Conservation (phyloP, 2,888 invertebrate genomes). For the Microctonus aethiopoides region DNA sequence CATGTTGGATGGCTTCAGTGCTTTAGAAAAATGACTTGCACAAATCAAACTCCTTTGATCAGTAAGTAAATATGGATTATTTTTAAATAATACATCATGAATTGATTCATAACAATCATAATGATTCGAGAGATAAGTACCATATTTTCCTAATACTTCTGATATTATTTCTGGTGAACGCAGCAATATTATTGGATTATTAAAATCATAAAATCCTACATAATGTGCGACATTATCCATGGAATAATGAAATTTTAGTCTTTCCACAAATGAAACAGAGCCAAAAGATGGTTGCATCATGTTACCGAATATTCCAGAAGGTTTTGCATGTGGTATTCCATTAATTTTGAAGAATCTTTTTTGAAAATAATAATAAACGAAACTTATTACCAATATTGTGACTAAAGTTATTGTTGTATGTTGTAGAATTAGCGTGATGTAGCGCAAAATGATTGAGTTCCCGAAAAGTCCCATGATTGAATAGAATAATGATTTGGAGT, state of each 20-base stretch:
- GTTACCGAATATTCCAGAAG: slow-evolving; percentile 42
- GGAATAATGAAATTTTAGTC: slow-evolving; percentile 40
- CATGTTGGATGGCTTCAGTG: slow-evolving; percentile 70
- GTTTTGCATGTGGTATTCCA: slow-evolving; percentile 34
- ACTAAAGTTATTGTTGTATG: too few relatives aligned
- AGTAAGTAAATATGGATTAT: slow-evolving; percentile 54
- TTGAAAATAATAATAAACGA: too few relatives aligned
- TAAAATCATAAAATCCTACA: slow-evolving; percentile 50
- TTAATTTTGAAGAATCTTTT: too few relatives aligned
- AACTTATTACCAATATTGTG: too few relatives aligned
- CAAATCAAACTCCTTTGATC: too few relatives aligned
- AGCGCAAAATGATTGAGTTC: too few relatives aligned
- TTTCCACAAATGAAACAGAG: slow-evolving; percentile 19
- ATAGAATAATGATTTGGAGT: too few relatives aligned
- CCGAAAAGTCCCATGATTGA: too few relatives aligned
- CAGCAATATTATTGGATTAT: slow-evolving; percentile 49
- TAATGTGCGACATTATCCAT: slow-evolving; percentile 43
- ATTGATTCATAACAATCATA: slow-evolving; percentile 43
- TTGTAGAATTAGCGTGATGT: too few relatives aligned
- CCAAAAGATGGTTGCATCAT: slow-evolving; percentile 31
- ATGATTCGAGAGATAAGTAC: slow-evolving; percentile 56
- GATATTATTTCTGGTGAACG: slow-evolving; percentile 56
- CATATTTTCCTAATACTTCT: slow-evolving; percentile 51
- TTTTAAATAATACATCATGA: slow-evolving; percentile 48
- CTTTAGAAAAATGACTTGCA: too few relatives aligned